Evolutionary conservation across 30 jellyfish, hydroid and myxozoan genomes (phyloP), one percentile per base, ranked within the genome.

Genomic region (Cassiopea andromeda): DNA sequence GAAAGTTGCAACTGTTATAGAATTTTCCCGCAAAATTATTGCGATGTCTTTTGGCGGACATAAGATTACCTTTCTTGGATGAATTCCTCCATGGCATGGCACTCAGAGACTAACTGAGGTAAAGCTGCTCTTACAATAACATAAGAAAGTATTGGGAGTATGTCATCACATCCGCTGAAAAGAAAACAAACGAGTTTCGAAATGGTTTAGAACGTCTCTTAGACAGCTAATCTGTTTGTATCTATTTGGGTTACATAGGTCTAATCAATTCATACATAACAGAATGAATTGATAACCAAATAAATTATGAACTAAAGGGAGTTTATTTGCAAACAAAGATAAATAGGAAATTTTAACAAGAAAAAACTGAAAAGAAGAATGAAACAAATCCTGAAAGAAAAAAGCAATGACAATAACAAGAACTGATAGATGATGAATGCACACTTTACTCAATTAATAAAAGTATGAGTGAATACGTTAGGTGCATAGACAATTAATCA

Each of bases 61-160:
- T 64, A 64, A 2, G 43, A 14, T 5, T 64, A 95, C 99, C 97
- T 93, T 58, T 95, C 99, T 44, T 95, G 94, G 69, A 88, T 91
- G 49, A 95, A 91, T 75, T 95, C 99, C 60, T 90, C 98, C 94
- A 95, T 83, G 15, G 98, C 97, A 77, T 95, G 98, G 64, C 99
- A 95, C 49, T 95, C 99, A 18, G 99, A 90, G 1, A 95, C 99
- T 19, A 95, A 72, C 64, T 95, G 98, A 1, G 97, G 98, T 83
- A 81, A 54, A 16, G 91, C 92, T 19, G 98, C 69, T 90, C 91
- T 90, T 76, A 95, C 84, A 58, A 95, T 84, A 16, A 95, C 97
- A 69, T 85, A 95, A 64, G 99, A 75, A 60, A 90, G 68, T 14
- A 95, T 86, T 7, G 97, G 98, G 44, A 95, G 89, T 46, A 95